Evolutionary conservation across 2,797 vertebrate genomes (phyloP).

Genomic region (Paedocypris micromegethes): DNA sequence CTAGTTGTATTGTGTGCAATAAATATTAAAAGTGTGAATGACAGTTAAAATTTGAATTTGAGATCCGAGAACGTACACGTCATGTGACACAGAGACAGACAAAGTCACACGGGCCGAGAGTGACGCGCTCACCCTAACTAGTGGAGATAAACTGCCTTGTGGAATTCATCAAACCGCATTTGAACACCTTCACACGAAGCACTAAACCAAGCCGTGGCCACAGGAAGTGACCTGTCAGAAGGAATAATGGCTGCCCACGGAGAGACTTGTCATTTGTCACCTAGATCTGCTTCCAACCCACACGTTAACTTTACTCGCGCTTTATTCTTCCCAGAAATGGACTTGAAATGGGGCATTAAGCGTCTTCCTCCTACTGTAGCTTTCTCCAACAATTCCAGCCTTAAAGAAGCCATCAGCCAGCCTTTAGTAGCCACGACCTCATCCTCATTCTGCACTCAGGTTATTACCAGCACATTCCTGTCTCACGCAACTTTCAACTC

Average conservation of each 20-base stretch:
- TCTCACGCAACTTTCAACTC: too few species aligned
- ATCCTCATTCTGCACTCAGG: too few species aligned
- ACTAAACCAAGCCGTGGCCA: constrained; percentile 61
- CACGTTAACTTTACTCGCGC: constrained; percentile 22
- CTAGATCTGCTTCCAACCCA: constrained; percentile 7
- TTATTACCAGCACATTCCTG: too few species aligned
- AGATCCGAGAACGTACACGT: too few species aligned
- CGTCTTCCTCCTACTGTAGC: background rate
- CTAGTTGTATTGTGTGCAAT: too few species aligned
- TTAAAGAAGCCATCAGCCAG: constrained; percentile 11
- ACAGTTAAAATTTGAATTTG: too few species aligned
- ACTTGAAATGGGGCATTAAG: constrained; percentile 21
- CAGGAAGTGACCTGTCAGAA: constrained; percentile 54
- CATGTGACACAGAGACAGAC: too few species aligned
- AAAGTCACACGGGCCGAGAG: too few species aligned
- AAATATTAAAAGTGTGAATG: too few species aligned
- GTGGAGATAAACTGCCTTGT: constrained; percentile 26
- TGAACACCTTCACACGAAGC: constrained; percentile 59
- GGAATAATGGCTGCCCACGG: constrained; percentile 48
- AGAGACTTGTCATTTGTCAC: constrained; percentile 41
- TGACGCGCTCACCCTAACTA: background rate
- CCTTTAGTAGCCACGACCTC: background rate
- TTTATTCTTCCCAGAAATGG: constrained; percentile 28
- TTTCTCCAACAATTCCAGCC: constrained; percentile 2
- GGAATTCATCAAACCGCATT: constrained; percentile 56